Evolutionary conservation across 2,113 vertebrate genomes (phyloP).

Genomic region (Podocnemis expansa): DNA sequence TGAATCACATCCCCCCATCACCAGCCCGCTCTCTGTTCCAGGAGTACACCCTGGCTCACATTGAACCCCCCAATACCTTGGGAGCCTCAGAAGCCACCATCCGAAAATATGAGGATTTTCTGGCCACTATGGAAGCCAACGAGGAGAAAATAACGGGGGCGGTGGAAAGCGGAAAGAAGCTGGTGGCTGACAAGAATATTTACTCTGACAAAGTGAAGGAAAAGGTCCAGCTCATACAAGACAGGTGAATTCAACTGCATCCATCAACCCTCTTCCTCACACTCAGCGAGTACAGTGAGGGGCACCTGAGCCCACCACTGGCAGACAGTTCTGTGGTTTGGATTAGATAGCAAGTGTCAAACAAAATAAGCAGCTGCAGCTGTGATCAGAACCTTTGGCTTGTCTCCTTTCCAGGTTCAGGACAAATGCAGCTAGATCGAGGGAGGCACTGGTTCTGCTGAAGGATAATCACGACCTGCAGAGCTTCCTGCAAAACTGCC

Average conservation of each 20-base stretch:
- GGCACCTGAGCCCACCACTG: accelerated
- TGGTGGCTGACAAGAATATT: constrained; percentile 87
- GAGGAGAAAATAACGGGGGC: constrained; percentile 85
- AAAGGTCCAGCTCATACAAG: constrained; percentile 85
- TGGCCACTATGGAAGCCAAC: constrained; percentile 85
- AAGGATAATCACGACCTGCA: constrained; percentile 91
- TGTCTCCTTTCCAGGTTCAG: constrained; percentile 74
- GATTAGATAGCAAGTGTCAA: not conserved
- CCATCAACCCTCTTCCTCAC: not conserved
- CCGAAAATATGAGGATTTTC: constrained; percentile 91
- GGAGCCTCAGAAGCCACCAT: constrained; percentile 87
- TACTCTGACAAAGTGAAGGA: constrained; percentile 86
- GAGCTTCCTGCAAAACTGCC: constrained; percentile 93
- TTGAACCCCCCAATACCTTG: constrained; percentile 85
- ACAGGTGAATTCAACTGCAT: constrained; percentile 79
- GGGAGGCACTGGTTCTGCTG: constrained; percentile 82
- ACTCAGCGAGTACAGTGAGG: not conserved
- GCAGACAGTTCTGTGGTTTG: not conserved
- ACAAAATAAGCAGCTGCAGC: not conserved
- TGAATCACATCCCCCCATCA: not conserved
- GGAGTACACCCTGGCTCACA: constrained; percentile 92
- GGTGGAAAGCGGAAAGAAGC: constrained; percentile 81
- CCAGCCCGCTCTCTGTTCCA: constrained; percentile 41
- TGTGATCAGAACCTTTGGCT: not conserved
- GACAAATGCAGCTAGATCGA: constrained; percentile 79